Evolutionary conservation across 1,140 invertebrate genomes (phyloP).

Genomic region (Lordiphosa mommai): DNA sequence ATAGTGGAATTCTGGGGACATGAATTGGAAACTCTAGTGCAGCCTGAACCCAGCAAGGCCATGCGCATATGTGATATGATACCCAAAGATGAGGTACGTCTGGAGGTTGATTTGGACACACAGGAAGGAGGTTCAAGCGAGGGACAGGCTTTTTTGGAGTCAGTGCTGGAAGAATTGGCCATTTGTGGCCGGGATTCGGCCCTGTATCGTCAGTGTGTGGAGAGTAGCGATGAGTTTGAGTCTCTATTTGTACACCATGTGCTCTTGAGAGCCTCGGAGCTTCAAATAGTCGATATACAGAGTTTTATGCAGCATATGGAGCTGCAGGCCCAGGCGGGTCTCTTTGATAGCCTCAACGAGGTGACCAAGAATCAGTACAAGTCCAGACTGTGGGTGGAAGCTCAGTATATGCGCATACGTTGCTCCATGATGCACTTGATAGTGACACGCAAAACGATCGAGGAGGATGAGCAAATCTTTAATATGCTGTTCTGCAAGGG

Average conservation of each 20-base stretch:
- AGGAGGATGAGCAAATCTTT: slow-evolving; percentile 65
- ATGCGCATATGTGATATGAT: slow-evolving; percentile 58
- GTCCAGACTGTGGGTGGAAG: slow-evolving; percentile 64
- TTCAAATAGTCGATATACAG: slow-evolving; percentile 44
- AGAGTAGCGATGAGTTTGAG: slow-evolving; percentile 65
- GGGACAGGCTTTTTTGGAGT: slow-evolving; percentile 49
- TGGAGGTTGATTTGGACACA: slow-evolving; percentile 30
- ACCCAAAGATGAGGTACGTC: slow-evolving; percentile 33
- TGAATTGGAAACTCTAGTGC: slow-evolving; percentile 54
- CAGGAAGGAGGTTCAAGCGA: slow-evolving; percentile 32
- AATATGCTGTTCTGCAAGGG: slow-evolving; percentile 69
- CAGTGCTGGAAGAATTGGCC: slow-evolving; percentile 62
- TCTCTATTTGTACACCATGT: slow-evolving; percentile 64
- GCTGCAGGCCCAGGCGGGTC: slow-evolving; percentile 47
- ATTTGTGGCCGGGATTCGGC: slow-evolving; percentile 54
- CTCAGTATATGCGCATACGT: slow-evolving; percentile 72
- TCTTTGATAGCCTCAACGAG: slow-evolving; percentile 54
- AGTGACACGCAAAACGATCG: slow-evolving; percentile 42
- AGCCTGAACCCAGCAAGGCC: slow-evolving; percentile 43
- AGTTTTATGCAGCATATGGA: slow-evolving; percentile 67
- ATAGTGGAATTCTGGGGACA: slow-evolving; percentile 69
- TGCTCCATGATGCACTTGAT: slow-evolving; percentile 73
- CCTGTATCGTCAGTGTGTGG: slow-evolving; percentile 63
- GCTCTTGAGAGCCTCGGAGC: slow-evolving; percentile 44
- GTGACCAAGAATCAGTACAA: slow-evolving; percentile 64